Evolutionary conservation across 2,113 vertebrate genomes (phyloP).

Genomic region (Poicephalus gulielmi): DNA sequence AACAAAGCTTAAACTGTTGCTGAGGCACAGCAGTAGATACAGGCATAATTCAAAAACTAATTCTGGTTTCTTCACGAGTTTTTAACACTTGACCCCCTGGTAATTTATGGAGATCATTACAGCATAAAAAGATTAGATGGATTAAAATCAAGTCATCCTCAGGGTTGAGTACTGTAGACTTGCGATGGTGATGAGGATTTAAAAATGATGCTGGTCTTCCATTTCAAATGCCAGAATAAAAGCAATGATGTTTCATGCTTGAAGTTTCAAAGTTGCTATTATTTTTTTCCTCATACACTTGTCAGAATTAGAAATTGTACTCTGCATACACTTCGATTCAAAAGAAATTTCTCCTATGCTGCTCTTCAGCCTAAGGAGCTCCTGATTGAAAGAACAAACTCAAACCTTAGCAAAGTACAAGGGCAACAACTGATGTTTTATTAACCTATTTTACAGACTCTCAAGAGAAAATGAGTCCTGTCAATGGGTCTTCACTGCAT

Average conservation of each 20-base stretch:
- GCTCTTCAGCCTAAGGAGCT: not conserved
- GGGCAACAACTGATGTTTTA: conserved; percentile 7
- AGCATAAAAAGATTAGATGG: not conserved
- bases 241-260: not conserved
- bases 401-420: not conserved
- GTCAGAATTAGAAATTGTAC: not conserved
- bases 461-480: conserved; percentile 14
- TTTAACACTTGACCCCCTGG: not conserved
- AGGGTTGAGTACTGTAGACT: not conserved
- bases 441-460: conserved; percentile 54
- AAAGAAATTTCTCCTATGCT: not conserved
- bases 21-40: not conserved
- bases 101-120: not conserved
- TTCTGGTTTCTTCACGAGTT: not conserved
- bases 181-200: not conserved
- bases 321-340: not conserved
- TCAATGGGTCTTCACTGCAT: not conserved
- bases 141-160: not conserved
- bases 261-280: not conserved
- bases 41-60: not conserved
- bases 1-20: not conserved
- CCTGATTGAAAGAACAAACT: not conserved
- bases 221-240: conserved; percentile 2
- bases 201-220: not conserved
- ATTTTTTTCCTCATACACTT: not conserved